These are phyloP conservation scores for Myiotriccus ornatus DNA, from an alignment of 2,797 vertebrate species.

Conservation along the genomic window DNA sequence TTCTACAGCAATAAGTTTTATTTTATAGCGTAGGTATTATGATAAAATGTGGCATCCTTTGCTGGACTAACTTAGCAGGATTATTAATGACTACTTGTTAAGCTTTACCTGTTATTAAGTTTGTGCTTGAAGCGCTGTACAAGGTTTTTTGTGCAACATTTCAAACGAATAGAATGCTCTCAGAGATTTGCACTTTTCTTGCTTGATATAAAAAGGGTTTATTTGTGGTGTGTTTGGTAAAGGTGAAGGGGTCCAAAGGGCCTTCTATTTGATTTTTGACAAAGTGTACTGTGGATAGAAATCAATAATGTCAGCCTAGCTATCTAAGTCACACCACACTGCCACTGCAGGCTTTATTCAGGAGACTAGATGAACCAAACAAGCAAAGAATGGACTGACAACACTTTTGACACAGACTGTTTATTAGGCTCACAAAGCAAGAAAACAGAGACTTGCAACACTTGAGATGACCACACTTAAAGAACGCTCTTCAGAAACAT, in stretches of 20 bases:
- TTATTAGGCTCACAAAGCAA: conserved; percentile 87
- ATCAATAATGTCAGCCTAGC: conserved; percentile 91
- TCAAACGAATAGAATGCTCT: conserved; percentile 60
- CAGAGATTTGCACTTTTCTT: conserved; percentile 59
- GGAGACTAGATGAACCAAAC: conserved; percentile 90
- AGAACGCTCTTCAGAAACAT: conserved; percentile 80
- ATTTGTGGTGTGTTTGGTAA: conserved; percentile 90
- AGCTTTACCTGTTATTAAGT: conserved; percentile 62
- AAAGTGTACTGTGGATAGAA: conserved; percentile 94
- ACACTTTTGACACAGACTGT: conserved; percentile 89
- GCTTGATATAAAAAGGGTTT: conserved; percentile 85
- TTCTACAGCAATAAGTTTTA: background rate
- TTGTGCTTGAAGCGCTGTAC: conserved; percentile 11
- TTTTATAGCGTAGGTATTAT: background rate
- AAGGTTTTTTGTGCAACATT: conserved; percentile 54
- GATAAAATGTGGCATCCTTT: conserved; percentile 28
- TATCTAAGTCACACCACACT: conserved; percentile 81
- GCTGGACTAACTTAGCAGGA: conserved; percentile 43
- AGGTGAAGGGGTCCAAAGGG: conserved; percentile 95
- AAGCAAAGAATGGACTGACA: conserved; percentile 95
- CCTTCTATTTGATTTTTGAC: conserved; percentile 99
- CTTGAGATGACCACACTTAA: conserved; percentile 86
- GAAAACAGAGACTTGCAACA: conserved; percentile 81
- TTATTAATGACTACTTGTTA: conserved; percentile 72
- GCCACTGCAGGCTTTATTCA: conserved; percentile 82